A percentile compares a stretch with the other conserved stretches of the same genome.
phyloP scores from a whole-genome alignment of 2,113 vertebrate species.

The Neogobius melanostomus region DNA sequence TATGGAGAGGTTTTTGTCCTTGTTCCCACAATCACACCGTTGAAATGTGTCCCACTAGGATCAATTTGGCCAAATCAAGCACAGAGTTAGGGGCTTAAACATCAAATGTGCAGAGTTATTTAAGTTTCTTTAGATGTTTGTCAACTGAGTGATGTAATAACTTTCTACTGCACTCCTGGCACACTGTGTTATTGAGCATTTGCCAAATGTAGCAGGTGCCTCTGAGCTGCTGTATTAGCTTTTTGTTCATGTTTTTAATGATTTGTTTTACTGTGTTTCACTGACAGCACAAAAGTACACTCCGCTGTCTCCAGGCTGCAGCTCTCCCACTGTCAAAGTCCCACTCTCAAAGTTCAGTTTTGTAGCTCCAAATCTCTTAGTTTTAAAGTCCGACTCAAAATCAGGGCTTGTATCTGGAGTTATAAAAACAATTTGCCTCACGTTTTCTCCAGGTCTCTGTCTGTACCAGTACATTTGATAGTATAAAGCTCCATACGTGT shows the following conservation, averaged over 20 bases:
- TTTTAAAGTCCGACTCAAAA: background rate
- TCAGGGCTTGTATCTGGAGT: rapidly evolving
- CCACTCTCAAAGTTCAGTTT: conserved; percentile 3
- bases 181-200: background rate
- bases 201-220: conserved; percentile 5
- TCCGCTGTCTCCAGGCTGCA: conserved; percentile 28
- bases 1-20: too few relatives aligned
- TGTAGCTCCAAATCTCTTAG: too few relatives aligned
- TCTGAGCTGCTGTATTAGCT: background rate
- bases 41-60: too few relatives aligned
- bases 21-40: too few relatives aligned
- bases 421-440: conserved; percentile 49
- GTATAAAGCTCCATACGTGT: rapidly evolving
- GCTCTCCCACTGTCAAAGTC: conserved; percentile 44
- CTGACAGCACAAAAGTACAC: conserved; percentile 51
- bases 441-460: conserved; percentile 47
- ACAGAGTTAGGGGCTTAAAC: too few relatives aligned
- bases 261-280: conserved; percentile 20
- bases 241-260: background rate
- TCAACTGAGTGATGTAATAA: too few relatives aligned
- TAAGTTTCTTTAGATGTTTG: too few relatives aligned
- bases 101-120: too few relatives aligned
- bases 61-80: too few relatives aligned
- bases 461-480: conserved; percentile 67
- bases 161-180: too few relatives aligned